These are phyloP conservation scores for Scylla paramamosain DNA, from an alignment of 1,140 invertebrate genomes.

Conservation along the genomic window DNA sequence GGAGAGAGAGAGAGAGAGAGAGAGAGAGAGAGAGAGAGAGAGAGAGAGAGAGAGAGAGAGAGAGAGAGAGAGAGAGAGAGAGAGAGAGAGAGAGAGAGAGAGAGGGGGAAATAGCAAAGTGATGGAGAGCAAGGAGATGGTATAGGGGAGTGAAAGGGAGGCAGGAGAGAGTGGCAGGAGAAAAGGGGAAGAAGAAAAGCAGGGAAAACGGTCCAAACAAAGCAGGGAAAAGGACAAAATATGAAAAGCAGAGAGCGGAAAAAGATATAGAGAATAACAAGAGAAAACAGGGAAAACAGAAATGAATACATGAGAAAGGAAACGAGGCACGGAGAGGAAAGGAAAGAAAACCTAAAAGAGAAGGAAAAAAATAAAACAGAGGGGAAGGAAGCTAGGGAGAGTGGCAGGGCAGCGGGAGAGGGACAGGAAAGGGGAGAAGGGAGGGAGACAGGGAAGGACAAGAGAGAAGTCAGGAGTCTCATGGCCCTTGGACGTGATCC, in stretches of 20 bases:
- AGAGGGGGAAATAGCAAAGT: neutral
- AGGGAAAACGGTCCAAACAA: too few species aligned
- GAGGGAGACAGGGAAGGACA: neutral
- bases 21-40: neutral
- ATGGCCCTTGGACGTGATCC: neutral
- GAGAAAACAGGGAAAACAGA: neutral
- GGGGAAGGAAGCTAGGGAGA: too few species aligned
- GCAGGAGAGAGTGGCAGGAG: too few species aligned
- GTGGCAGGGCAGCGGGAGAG: neutral
- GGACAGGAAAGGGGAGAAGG: neutral
- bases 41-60: neutral
- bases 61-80: neutral
- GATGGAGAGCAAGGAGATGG: too few species aligned
- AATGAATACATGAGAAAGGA: neutral
- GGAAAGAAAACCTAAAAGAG: neutral
- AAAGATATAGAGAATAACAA: neutral
- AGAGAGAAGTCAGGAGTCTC: neutral
- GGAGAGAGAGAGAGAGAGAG: neutral
- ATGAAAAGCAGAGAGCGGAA: neutral
- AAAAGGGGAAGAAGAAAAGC: too few species aligned
- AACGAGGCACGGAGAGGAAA: neutral
- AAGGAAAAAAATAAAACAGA: neutral
- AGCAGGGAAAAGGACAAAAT: neutral
- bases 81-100: neutral
- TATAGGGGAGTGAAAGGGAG: neutral